Evolutionary conservation across 2,113 vertebrate genomes (phyloP).

Genomic region (Smithornis capensis): DNA sequence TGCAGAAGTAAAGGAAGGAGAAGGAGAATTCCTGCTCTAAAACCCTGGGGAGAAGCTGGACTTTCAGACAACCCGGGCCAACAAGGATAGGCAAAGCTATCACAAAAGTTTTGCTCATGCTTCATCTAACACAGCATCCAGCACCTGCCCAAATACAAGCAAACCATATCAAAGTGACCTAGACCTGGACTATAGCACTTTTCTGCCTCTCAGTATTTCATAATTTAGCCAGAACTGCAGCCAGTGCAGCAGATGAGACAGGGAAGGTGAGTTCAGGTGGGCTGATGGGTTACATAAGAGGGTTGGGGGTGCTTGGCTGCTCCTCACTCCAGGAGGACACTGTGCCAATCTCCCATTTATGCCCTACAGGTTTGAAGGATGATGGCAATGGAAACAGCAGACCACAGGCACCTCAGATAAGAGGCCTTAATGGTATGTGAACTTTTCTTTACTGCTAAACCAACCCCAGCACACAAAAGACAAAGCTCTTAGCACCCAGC

Average conservation of each 20-base stretch:
- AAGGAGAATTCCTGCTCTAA: neutral
- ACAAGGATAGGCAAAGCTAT: neutral
- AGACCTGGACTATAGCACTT: neutral
- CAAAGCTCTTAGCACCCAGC: neutral
- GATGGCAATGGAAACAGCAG: constrained; percentile 61
- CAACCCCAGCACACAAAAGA: accelerated
- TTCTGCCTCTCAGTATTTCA: neutral
- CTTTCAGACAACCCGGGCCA: neutral
- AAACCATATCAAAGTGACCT: neutral
- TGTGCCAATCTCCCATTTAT: neutral
- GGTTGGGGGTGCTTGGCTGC: neutral
- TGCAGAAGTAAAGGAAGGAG: neutral
- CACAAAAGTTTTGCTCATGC: neutral
- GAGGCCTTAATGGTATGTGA: constrained; percentile 25
- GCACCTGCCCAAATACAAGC: neutral
- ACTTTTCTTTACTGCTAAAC: neutral
- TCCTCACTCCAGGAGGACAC: neutral
- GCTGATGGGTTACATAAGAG: neutral
- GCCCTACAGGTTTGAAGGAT: constrained; percentile 26
- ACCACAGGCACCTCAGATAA: constrained; percentile 14
- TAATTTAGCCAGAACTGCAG: neutral
- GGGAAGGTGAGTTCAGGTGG: neutral
- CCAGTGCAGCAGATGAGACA: neutral
- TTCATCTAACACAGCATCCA: neutral
- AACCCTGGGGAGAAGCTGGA: neutral